A percentile compares a stretch with the other conserved stretches of the same genome.
Conservation (phyloP, 2,113 vertebrate species). For the Panurus biarmicus region DNA sequence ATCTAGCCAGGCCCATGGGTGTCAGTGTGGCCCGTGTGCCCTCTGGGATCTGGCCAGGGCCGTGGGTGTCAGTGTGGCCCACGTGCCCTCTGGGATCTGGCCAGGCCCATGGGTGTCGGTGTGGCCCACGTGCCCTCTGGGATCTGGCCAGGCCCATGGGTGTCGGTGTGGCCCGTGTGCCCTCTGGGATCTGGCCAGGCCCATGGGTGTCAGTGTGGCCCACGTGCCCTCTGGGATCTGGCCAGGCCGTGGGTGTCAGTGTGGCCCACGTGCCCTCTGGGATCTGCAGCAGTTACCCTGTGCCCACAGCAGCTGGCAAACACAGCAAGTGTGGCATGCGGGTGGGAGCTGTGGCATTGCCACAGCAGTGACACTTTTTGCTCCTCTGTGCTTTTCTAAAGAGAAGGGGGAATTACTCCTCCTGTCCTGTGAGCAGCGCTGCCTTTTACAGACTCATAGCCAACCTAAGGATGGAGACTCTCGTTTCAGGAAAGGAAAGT, state of each 20-base stretch:
- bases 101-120: too few relatives aligned
- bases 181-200: not conserved
- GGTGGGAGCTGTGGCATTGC: not conserved
- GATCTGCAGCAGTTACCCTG: not conserved
- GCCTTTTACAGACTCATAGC: not conserved
- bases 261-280: not conserved
- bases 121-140: too few relatives aligned
- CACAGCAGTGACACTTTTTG: not conserved
- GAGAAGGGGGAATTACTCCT: not conserved
- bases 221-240: not conserved
- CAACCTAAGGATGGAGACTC: not conserved
- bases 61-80: too few relatives aligned
- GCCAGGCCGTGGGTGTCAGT: not conserved
- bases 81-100: too few relatives aligned
- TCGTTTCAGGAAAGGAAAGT: not conserved
- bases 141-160: too few relatives aligned
- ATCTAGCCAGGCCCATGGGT: too few relatives aligned
- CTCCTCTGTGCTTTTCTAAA: not conserved
- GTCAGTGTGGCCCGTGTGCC: too few relatives aligned
- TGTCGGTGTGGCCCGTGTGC: too few relatives aligned
- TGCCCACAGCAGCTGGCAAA: not conserved
- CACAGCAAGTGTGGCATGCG: fast-evolving
- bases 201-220: not conserved
- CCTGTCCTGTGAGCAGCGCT: not conserved
- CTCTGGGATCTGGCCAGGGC: too few relatives aligned